Conservation (phyloP, 1,140 invertebrate species). For the Penaeus indicus region DNA sequence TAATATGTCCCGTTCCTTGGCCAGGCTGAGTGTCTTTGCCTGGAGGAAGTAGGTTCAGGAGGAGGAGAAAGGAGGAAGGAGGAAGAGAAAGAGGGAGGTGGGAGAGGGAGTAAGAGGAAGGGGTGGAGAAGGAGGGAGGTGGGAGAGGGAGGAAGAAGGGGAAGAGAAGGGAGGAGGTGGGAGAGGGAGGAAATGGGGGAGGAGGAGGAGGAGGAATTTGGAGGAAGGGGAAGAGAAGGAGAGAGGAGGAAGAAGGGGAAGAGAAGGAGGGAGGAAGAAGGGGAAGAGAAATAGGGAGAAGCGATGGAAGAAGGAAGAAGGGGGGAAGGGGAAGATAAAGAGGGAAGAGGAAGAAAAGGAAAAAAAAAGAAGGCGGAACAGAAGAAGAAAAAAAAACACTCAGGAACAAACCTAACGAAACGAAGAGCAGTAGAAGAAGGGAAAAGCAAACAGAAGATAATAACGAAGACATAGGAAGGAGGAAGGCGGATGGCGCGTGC, state of each 20-base stretch:
- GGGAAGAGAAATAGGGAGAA: not conserved
- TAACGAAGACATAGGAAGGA: not conserved
- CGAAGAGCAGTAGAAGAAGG: not conserved
- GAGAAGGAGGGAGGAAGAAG: not conserved
- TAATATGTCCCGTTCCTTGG: too few relatives aligned
- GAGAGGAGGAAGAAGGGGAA: not conserved
- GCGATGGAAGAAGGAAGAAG: not conserved
- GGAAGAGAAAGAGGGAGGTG: not conserved
- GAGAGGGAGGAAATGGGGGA: not conserved
- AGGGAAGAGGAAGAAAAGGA: not conserved
- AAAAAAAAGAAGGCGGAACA: not conserved
- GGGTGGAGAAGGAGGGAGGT: not conserved
- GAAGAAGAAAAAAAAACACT: not conserved
- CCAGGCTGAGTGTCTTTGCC: too few relatives aligned
- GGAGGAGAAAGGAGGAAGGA: too few relatives aligned
- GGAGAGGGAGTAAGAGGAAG: not conserved
- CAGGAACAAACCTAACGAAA: not conserved
- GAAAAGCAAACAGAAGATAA: not conserved
- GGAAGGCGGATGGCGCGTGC: not conserved
- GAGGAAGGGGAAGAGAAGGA: not conserved
- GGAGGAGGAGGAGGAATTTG: not conserved
- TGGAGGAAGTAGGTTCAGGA: too few relatives aligned
- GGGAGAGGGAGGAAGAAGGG: not conserved
- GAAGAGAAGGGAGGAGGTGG: not conserved
- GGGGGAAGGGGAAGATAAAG: not conserved